A percentile compares a stretch with the other conserved stretches of the same genome.
Conservation (phyloP, 2,888 invertebrate genomes). For the Euzophera pinguis region DNA sequence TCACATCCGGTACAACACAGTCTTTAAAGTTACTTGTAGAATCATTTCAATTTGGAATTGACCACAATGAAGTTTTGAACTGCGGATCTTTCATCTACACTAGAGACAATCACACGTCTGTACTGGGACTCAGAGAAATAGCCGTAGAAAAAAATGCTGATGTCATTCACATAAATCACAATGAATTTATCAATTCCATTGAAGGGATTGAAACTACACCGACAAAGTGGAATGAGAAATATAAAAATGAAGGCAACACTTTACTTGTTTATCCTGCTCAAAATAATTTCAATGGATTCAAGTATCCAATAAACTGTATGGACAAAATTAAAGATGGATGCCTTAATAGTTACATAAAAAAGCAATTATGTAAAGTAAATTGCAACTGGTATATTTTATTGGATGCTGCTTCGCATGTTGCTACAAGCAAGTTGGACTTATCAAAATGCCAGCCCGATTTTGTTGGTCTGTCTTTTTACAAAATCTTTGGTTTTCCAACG, state of each 20-base stretch:
- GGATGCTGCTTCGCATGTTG: conserved; percentile 91
- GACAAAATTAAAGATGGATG: conserved; percentile 80
- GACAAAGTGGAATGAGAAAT: conserved; percentile 25
- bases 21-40: conserved; percentile 92
- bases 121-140: conserved; percentile 93
- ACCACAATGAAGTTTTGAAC: conserved; percentile 35
- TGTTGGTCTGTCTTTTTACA: conserved; percentile 96
- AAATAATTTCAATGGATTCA: conserved; percentile 96
- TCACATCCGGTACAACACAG: conserved; percentile 96
- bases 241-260: conserved; percentile 49
- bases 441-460: conserved; percentile 89
- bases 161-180: conserved; percentile 78
- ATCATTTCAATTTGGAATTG: conserved; percentile 82
- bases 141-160: conserved; percentile 78
- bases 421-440: conserved; percentile 89
- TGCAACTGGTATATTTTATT: conserved; percentile 87
- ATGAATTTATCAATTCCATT: conserved; percentile 73
- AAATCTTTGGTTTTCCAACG: conserved; percentile 97
- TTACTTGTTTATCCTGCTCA: conserved; percentile 94
- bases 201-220: conserved; percentile 23
- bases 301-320: conserved; percentile 90
- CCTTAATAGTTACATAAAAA: conserved; percentile 60
- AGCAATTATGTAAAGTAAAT: conserved; percentile 53
- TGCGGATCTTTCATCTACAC: conserved; percentile 87
- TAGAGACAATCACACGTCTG: conserved; percentile 97